These are phyloP conservation scores for Drosophila paucipuncta DNA, from an alignment of 2,888 invertebrate genomes.

Conservation along the genomic window DNA sequence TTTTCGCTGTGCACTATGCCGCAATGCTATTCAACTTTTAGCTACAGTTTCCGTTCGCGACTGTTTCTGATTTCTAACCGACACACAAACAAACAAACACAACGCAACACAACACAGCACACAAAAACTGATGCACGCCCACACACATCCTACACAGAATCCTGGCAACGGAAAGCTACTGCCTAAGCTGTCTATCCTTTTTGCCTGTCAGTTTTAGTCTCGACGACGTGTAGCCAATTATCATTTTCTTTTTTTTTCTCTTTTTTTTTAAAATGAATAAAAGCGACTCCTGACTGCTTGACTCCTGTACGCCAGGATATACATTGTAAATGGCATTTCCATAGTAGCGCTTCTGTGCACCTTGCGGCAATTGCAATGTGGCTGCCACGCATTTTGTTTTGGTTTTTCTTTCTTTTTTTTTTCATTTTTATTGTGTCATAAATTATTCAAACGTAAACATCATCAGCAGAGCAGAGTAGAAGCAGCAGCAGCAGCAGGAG, in stretches of 20 bases:
- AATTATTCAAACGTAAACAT: conserved; percentile 84
- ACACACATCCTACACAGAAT: conserved; percentile 15
- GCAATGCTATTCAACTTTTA: conserved; percentile 78
- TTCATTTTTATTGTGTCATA: conserved; percentile 77
- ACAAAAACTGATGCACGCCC: conserved; percentile 49
- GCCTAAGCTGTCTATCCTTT: conserved; percentile 58
- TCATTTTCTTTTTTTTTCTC: conserved; percentile 51
- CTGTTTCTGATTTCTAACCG: conserved; percentile 73
- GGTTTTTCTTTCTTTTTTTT: conserved; percentile 29
- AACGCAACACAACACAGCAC: conserved; percentile 10
- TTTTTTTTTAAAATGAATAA: conserved; percentile 71
- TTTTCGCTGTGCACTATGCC: conserved; percentile 42
- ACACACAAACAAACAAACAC: conserved; percentile 8
- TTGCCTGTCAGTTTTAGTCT: conserved; percentile 65
- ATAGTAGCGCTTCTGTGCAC: conserved; percentile 69
- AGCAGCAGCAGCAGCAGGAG: conserved; percentile 34
- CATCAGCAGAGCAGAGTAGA: conserved; percentile 68
- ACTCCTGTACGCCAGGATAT: conserved; percentile 44
- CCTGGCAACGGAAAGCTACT: conserved; percentile 22
- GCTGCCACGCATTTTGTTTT: conserved; percentile 42
- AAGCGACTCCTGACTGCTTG: conserved; percentile 56
- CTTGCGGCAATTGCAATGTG: conserved; percentile 74
- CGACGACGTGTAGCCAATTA: conserved; percentile 70
- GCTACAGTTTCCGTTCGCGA: conserved; percentile 76
- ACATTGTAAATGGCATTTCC: conserved; percentile 76